A percentile compares a stretch with the other conserved stretches of the same genome.
Evolutionary conservation across 2,113 vertebrate genomes (phyloP).

Genomic region (Pao palembangensis): DNA sequence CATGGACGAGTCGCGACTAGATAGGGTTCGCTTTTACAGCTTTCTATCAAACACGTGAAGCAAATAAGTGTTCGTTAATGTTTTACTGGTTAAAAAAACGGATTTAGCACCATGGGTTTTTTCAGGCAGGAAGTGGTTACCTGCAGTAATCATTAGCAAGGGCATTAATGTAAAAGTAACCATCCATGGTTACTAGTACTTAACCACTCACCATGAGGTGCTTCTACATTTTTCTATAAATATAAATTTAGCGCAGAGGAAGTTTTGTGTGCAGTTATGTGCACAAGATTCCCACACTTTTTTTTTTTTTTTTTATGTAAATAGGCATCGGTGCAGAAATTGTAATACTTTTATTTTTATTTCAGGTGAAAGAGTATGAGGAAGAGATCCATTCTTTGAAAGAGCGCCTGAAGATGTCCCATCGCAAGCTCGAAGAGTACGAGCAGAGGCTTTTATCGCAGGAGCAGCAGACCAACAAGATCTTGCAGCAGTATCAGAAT

Average conservation of each 20-base stretch:
- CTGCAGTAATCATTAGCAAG: too few species aligned
- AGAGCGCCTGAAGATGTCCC: slow-evolving; percentile 92
- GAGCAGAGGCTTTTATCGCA: slow-evolving; percentile 86
- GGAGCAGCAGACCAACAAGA: slow-evolving; percentile 92
- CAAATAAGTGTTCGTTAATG: too few species aligned
- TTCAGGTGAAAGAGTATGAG: slow-evolving; percentile 90
- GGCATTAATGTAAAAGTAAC: too few species aligned
- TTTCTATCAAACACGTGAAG: background rate
- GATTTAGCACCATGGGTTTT: too few species aligned
- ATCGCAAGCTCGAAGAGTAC: slow-evolving; percentile 94
- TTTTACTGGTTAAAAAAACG: too few species aligned
- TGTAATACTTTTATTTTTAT: slow-evolving; percentile 9
- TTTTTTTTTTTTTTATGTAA: background rate
- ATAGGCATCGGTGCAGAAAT: background rate
- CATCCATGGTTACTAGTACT: too few species aligned
- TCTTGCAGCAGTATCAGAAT: slow-evolving; percentile 90
- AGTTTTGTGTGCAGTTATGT: background rate
- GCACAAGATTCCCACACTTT: too few species aligned
- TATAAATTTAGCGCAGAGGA: background rate
- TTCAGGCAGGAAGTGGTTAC: too few species aligned
- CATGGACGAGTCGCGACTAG: slow-evolving; percentile 94
- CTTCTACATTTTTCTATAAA: too few species aligned
- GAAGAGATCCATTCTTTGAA: slow-evolving; percentile 94
- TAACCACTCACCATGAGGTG: background rate
- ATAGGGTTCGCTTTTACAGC: slow-evolving; percentile 78